Conservation (phyloP, 2,888 invertebrate genomes). For the Sphinx pinastri region DNA sequence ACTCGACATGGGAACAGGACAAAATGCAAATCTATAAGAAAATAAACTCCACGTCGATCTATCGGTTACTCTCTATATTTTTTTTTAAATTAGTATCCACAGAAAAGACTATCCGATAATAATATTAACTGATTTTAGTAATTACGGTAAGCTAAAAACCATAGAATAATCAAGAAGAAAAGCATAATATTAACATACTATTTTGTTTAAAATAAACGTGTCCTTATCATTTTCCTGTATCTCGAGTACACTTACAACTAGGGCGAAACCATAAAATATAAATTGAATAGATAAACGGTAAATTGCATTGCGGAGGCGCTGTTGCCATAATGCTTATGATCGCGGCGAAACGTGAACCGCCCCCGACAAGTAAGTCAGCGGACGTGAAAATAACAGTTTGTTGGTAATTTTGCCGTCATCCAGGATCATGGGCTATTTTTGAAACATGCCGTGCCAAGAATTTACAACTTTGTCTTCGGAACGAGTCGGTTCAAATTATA, state of each 20-base stretch:
- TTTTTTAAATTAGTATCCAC: background rate
- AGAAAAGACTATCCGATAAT: background rate
- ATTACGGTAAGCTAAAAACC: background rate
- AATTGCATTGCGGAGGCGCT: constrained; percentile 54
- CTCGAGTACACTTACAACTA: constrained; percentile 59
- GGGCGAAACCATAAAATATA: constrained; percentile 72
- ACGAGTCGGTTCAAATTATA: constrained; percentile 23
- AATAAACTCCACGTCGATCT: background rate
- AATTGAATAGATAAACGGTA: constrained; percentile 75
- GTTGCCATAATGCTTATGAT: constrained; percentile 44
- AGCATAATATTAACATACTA: constrained; percentile 31
- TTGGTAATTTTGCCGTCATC: constrained; percentile 29
- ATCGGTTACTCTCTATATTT: background rate
- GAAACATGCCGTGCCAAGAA: constrained; percentile 23
- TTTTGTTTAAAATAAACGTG: constrained; percentile 45
- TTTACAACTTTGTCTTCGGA: constrained; percentile 25
- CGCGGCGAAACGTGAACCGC: constrained; percentile 44
- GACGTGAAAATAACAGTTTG: constrained; percentile 46
- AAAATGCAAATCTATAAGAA: background rate
- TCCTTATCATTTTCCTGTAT: constrained; percentile 60
- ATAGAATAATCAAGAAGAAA: background rate
- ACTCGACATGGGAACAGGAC: background rate
- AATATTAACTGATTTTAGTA: background rate
- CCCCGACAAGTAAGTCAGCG: constrained; percentile 41
- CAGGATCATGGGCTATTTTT: constrained; percentile 27